Base-by-base conservation (phyloP, 1,140 invertebrate genomes). In the Plectus sambesii region DNA sequence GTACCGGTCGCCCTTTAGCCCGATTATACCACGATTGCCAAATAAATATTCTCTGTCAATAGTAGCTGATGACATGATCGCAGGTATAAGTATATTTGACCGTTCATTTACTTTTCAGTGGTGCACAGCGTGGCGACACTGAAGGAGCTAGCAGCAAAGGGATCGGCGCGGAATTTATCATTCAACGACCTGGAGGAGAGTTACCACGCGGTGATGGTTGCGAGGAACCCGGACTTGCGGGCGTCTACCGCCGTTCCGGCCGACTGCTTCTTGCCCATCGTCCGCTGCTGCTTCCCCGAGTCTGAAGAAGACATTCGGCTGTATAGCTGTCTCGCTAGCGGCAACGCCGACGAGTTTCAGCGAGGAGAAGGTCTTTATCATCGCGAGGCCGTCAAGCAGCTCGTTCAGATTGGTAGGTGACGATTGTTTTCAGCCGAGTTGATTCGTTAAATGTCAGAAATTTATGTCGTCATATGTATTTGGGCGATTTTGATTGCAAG, bases 271-370 rank as follows among this genome's bases (percentile, higher is more conserved):
- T 76, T 96, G 24, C 79, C 88, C 55, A 97, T 98, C 70, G 89
- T 90, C 3, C 96, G 87, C 70, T 96, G 89, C 88, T 94, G 88
- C 69, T 98, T 98, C 69, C 90, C 92, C 1, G 87, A 96, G 70
- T 89, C 86, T 74, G 90, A 97, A 74, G 90, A 97, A 74, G 90
- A 97, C 68, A 96, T 98, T 61, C 77, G 76, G 70, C 73, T 98
- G n/a, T 98, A 98, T 69, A 94, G 90, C 0, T 98, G 92, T 72
- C 72, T 99, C 63, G 90, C 93, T 9, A 98, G 96, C 75, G 92
- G 92, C 25, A 88, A 84, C 53, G 82, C 89, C 24, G 88, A 97
- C 69, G 90, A 96, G 69, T 99, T 96, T 69, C 80, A 83, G 57
- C 81, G 84, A 53, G 93, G 92, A 44, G 90, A 98, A 70, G 79